Evolutionary conservation across 2,113 vertebrate genomes (phyloP).

Genomic region (Callionymus lyra): DNA sequence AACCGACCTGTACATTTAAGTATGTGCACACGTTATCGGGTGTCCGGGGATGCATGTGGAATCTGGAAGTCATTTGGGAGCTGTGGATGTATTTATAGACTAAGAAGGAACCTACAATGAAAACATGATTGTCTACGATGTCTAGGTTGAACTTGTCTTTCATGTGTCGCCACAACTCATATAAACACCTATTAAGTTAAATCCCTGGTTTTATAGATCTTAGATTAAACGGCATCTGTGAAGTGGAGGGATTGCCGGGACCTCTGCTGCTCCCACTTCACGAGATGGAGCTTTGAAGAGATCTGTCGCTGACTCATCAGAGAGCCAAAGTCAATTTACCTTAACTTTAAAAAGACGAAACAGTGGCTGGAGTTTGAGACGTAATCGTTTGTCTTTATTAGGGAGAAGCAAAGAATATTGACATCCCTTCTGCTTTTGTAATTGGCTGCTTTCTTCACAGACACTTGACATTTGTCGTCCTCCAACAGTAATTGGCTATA

Average conservation of each 20-base stretch:
- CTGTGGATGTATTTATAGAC: conserved; percentile 2
- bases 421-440: too few relatives aligned
- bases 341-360: conserved; percentile 2
- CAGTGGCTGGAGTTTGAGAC: background rate
- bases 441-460: too few relatives aligned
- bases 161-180: conserved; percentile 11
- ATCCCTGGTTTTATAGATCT: conserved; percentile 6
- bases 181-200: conserved; percentile 13
- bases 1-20: too few relatives aligned
- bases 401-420: background rate
- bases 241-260: conserved; percentile 9
- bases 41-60: too few relatives aligned
- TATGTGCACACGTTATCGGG: too few relatives aligned
- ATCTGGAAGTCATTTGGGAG: too few relatives aligned
- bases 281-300: conserved; percentile 26
- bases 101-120: background rate
- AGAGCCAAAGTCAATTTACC: conserved; percentile 7
- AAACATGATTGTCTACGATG: conserved; percentile 7
- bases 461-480: too few relatives aligned
- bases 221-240: conserved; percentile 5
- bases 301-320: conserved; percentile 3
- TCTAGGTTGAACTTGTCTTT: conserved; percentile 11
- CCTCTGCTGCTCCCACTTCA: conserved; percentile 2
- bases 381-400: conserved; percentile 1
- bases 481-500: too few relatives aligned